A percentile compares a stretch with the other conserved stretches of the same genome.
phyloP scores from a whole-genome alignment of 2,113 vertebrate genomes.

The Psammodynastes pulverulentus region DNA sequence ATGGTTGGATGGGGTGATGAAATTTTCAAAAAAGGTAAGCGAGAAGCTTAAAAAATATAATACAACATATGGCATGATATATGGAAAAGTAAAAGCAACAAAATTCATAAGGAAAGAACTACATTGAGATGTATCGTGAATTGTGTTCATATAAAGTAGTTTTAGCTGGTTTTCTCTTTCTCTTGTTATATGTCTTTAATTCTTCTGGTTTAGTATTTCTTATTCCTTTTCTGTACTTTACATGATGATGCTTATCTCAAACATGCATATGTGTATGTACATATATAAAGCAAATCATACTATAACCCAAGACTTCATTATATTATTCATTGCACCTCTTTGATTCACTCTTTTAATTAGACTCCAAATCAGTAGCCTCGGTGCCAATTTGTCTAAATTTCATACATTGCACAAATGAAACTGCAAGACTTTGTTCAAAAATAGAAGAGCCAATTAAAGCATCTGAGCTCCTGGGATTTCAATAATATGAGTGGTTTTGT shows the following conservation, averaged over 20 bases:
- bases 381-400: slow-evolving; percentile 32
- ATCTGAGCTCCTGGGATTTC: not conserved
- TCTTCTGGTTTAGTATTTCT: not conserved
- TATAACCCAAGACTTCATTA: not conserved
- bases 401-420: not conserved
- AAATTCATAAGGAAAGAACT: not conserved
- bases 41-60: not conserved
- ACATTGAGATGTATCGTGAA: not conserved
- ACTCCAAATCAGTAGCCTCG: slow-evolving; percentile 28
- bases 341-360: not conserved
- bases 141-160: not conserved
- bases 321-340: not conserved
- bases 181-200: not conserved
- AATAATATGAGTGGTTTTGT: not conserved
- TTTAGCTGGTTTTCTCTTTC: not conserved
- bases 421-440: slow-evolving; percentile 15
- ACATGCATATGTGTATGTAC: not conserved
- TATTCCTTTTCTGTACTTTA: not conserved
- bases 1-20: not conserved
- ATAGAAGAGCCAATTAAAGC: slow-evolving; percentile 12
- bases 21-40: not conserved
- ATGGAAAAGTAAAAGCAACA: not conserved
- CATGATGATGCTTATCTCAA: not conserved
- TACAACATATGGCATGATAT: not conserved
- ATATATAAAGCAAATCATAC: not conserved